Base-by-base conservation (phyloP, 2,888 invertebrate species). In the Campoplex nolae region DNA sequence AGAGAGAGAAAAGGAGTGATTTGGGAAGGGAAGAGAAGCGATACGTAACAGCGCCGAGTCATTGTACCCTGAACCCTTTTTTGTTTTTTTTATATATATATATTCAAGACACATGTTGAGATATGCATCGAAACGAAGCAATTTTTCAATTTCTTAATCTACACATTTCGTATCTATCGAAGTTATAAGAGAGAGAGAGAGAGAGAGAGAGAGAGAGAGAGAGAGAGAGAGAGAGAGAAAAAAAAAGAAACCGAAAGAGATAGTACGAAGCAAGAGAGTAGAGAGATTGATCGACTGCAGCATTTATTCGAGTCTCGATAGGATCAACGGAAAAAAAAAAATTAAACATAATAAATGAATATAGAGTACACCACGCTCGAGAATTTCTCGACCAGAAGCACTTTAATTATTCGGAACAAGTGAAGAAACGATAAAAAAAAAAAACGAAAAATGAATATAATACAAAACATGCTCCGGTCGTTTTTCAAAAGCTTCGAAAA, bases 131-230 rank as follows among this genome's bases (percentile, higher is more conserved):
- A 54, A 45, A 58, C 35, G 67, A 58, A 74, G 32, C 82, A 75
- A 75, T 85, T 85, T 85, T 83, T 85, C 85, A 81, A 85, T 85
- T 73, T 71, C 58, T 82, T 58, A 35, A 62, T 75, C 78, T 38
- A 38, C 54, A 45, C 35, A 45, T 73, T 56, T 45, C 68, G 16
- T 71, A 32, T 42, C 48, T 71, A 32, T 42, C 48, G 70, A 32
- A 11, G 73, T 32, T 58, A 9, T 11, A 11, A 32, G 54, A 9
- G 38, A 74, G 18, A 38, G 4, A 56, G n/a, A 32, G 54, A 9
- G 38, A 32, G 54, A 9, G 38, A 32, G 54, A 9, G 38, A 32
- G 54, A 9, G 38, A 32, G 54, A 9, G 38, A 32, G 54, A 9
- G 38, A 32, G 54, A 9, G 38, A 32, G 54, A 9, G 38, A 32